phyloP scores from a whole-genome alignment of 1,140 invertebrate species.

The Cryptotermes secundus region DNA sequence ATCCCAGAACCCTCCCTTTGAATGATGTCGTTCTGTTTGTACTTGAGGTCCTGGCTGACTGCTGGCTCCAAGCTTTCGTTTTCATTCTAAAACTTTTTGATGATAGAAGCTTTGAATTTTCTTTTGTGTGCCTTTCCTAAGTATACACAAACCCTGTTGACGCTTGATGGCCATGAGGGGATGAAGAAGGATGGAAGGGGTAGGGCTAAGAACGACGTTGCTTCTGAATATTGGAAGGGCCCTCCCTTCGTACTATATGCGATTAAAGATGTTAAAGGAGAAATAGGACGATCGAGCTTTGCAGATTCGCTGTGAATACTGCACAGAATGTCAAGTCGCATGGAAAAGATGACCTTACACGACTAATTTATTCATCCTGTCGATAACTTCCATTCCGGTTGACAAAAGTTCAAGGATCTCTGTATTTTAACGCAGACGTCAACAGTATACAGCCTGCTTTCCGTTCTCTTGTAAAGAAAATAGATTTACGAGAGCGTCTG shows the following conservation, averaged over 20 bases:
- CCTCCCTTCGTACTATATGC: neutral
- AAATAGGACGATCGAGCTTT: neutral
- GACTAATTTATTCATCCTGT: too few species aligned
- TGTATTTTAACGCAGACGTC: too few species aligned
- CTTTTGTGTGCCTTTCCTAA: slow-evolving; percentile 19
- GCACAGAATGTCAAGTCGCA: too few species aligned
- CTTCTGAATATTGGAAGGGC: neutral
- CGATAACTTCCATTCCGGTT: too few species aligned
- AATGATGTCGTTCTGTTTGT: neutral
- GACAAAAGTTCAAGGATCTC: too few species aligned
- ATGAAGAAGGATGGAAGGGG: neutral
- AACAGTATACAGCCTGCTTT: too few species aligned
- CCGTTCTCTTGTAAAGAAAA: too few species aligned
- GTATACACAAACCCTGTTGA: neutral
- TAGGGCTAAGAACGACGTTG: neutral
- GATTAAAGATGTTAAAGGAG: slow-evolving; percentile 1
- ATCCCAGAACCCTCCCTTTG: neutral
- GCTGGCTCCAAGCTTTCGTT: slow-evolving; percentile 7
- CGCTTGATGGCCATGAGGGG: neutral
- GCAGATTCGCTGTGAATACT: neutral
- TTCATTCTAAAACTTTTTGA: slow-evolving; percentile 10
- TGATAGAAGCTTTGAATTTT: slow-evolving; percentile 20
- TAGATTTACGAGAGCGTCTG: too few species aligned
- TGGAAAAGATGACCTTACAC: too few species aligned
- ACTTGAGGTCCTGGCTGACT: neutral